Conservation (phyloP, 92 coral and sea anemone genomes). For the Hydrozoanthus gracilis region DNA sequence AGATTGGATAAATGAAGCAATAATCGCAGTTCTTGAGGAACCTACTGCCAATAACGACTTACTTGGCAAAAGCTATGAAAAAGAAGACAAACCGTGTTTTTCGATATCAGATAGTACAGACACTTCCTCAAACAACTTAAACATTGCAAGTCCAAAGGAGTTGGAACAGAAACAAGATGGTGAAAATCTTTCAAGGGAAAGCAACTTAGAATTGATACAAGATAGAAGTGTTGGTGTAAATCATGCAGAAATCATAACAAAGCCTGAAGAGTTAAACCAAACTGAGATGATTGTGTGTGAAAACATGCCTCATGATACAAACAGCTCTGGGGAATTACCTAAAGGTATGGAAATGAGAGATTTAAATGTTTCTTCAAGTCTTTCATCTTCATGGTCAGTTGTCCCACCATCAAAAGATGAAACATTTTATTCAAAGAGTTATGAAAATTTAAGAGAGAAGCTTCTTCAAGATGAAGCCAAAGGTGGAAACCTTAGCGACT, state of each 20-base stretch:
- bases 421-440: conserved; percentile 68
- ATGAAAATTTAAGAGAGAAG: conserved; percentile 68
- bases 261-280: background rate
- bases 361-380: conserved; percentile 43
- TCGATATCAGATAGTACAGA: background rate
- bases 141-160: background rate
- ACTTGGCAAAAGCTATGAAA: background rate
- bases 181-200: background rate
- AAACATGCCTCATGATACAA: background rate
- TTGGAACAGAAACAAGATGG: background rate
- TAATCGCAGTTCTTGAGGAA: conserved; percentile 64
- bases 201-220: background rate
- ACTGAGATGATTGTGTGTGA: background rate
- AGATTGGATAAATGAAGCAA: conserved; percentile 84
- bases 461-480: conserved; percentile 44
- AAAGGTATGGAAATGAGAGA: conserved; percentile 37
- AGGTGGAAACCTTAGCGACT: conserved; percentile 46
- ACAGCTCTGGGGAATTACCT: background rate
- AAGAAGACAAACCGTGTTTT: background rate
- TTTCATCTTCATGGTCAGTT: conserved; percentile 78
- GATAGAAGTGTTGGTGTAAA: background rate
- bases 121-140: background rate
- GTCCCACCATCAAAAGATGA: conserved; percentile 70
- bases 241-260: background rate
- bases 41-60: background rate